Evolutionary conservation across 2,888 invertebrate species (phyloP), one percentile per base, ranked within the genome.

Genomic region (Sesia bembeciformis): DNA sequence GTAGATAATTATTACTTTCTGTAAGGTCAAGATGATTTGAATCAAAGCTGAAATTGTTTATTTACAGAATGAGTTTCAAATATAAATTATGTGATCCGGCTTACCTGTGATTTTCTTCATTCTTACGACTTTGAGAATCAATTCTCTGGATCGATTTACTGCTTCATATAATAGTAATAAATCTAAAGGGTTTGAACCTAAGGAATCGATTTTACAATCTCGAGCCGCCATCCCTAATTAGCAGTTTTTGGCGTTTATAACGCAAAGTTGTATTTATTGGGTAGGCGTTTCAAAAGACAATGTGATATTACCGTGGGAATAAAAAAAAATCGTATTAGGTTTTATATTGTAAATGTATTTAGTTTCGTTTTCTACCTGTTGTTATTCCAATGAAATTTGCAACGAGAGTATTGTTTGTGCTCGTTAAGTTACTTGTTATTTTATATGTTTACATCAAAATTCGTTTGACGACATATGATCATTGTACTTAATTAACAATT

Each of bases 351-450:
- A 46, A 4, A 8, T 41, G 54, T 50, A 54, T 54, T 54, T 54
- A 53, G 52, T 46, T 49, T 40, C 43, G 51, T 52, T 56, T 54
- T 56, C 49, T 52, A 52, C 42, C 53, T 66, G 63, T 67, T 65
- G 64, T 68, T 72, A 65, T 67, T 69, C 64, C 67, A 69, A 73
- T 71, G 67, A 67, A 67, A 69, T 70, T 67, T 4, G 64, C 62
- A 68, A 66, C 62, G 63, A 62, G 54, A 64, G 60, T 62, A 64
- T 65, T 62, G 60, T 59, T 59, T 53, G 23, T 23, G 23, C 23
- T 23, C 1, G 23, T 46, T 23, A 46, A 46, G 23, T 46, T 23
- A 8, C n/a, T 46, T 46, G 8, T 46, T 46, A 46, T 7, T 46
- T 46, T 4, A 46, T n/a, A 46, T 8, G 46, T 7, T 46, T 3